phyloP scores from a whole-genome alignment of 2,113 vertebrate species.

The Tyto alba region DNA sequence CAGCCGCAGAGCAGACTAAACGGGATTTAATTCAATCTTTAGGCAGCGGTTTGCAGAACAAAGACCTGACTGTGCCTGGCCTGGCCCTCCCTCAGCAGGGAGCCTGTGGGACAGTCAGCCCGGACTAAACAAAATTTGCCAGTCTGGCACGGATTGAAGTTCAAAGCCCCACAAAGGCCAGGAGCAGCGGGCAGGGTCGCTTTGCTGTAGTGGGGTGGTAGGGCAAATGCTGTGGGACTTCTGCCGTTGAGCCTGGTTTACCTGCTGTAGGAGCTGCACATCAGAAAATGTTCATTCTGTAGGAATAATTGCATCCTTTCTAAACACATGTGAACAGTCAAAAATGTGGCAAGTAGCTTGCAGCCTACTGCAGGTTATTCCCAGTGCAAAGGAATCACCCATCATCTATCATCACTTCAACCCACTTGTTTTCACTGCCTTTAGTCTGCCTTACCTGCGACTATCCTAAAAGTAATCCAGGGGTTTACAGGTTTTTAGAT shows the following conservation, averaged over 20 bases:
- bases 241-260: not conserved
- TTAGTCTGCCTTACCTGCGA: not conserved
- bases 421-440: not conserved
- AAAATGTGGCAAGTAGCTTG: not conserved
- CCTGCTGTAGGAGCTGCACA: not conserved
- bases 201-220: not conserved
- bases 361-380: not conserved
- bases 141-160: constrained; percentile 25
- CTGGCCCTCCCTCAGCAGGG: constrained; percentile 40
- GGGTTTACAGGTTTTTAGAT: not conserved
- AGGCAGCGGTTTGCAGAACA: constrained; percentile 50
- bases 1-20: not conserved
- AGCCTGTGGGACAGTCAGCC: constrained; percentile 1
- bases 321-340: not conserved
- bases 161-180: constrained; percentile 27
- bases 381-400: not conserved
- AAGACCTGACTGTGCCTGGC: constrained; percentile 64
- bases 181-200: not conserved
- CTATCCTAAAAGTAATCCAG: not conserved
- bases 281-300: not conserved
- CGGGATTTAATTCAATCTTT: constrained; percentile 58
- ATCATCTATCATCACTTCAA: not conserved
- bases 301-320: not conserved
- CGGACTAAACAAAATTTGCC: constrained; percentile 27
- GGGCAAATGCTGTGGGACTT: not conserved